phyloP scores from a whole-genome alignment of 2,113 vertebrate genomes.

The Aptenodytes forsteri region DNA sequence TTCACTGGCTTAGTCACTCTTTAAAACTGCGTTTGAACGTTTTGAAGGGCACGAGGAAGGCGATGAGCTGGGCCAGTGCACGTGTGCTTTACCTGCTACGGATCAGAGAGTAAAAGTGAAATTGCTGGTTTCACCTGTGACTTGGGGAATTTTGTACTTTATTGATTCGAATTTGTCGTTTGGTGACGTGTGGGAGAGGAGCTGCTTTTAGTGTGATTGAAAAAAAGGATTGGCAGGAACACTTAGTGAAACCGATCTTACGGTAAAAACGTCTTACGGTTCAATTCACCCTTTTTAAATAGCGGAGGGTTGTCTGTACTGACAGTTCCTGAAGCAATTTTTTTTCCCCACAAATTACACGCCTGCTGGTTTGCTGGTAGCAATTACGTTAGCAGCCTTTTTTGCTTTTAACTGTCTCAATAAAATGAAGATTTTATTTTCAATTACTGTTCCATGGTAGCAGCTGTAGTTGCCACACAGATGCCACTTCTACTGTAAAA shows the following conservation, averaged over 20 bases:
- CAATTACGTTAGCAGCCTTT: neutral
- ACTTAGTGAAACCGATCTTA: neutral
- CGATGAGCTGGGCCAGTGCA: accelerated
- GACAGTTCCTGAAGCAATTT: neutral
- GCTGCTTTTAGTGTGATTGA: neutral
- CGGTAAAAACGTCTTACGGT: neutral
- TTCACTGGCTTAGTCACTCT: neutral
- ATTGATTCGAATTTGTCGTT: neutral
- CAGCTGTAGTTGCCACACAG: neutral
- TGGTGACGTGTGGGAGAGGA: neutral
- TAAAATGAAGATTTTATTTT: neutral
- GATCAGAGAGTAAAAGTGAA: neutral
- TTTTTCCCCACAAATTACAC: neutral
- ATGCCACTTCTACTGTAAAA: neutral
- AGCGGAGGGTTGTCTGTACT: neutral
- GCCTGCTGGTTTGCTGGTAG: neutral
- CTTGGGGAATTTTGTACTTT: neutral
- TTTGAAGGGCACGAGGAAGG: neutral
- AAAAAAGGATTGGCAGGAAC: neutral
- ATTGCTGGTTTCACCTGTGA: neutral
- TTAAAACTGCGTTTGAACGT: accelerated
- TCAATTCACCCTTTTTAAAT: neutral
- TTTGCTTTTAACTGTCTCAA: neutral
- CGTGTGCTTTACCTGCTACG: accelerated
- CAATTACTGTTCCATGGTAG: neutral